Base-by-base conservation (phyloP, 2,888 invertebrate species). In the Nymphalis c-album region DNA sequence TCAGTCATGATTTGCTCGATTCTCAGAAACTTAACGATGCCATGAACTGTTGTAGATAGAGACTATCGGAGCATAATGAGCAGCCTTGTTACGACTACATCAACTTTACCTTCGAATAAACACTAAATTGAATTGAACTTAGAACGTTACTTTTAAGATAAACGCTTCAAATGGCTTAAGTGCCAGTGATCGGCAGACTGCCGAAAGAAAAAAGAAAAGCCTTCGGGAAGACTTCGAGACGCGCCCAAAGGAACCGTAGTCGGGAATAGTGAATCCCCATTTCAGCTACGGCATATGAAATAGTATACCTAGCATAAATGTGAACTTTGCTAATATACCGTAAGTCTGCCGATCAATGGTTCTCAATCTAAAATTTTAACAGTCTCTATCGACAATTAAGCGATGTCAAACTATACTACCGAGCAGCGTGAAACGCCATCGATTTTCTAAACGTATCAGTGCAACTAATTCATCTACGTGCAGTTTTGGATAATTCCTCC, bases 371-470 rank as follows among this genome's bases (percentile, higher is more conserved):
- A n/a, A n/a, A n/a, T n/a, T n/a, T n/a, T n/a, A n/a, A 51, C 22
- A 53, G 26, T 51, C 22, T 53, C 13, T 53, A 53, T 53, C 18
- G 50, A 18, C 50, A 50, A 50, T 20, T 50, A 10, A 50, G 50
- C 10, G 18, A 50, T 50, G 50, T 50, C 50, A 10, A n/a, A 50
- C 18, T 50, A 10, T 50, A 50, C 20, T 18, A 18, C 18, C 18
- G 20, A 55, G 16, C 16, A 31, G 53, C 53, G 31, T 51, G 51
- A 55, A n/a, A 8, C 18, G 50, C 10, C 7, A 16, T 22, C 13
- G 1, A n/a, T 40, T 40, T 40, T 40, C 18, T 7, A 8, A 3
- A 40, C 16, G 10, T 57, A 57, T 7, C 40, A 40, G 57, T 57
- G 57, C 57, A 57, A 40, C 8, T 53, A 13, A 40, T 40, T 57